Conservation (phyloP, 2,888 invertebrate genomes). For the Macrosiphum euphorbiae region DNA sequence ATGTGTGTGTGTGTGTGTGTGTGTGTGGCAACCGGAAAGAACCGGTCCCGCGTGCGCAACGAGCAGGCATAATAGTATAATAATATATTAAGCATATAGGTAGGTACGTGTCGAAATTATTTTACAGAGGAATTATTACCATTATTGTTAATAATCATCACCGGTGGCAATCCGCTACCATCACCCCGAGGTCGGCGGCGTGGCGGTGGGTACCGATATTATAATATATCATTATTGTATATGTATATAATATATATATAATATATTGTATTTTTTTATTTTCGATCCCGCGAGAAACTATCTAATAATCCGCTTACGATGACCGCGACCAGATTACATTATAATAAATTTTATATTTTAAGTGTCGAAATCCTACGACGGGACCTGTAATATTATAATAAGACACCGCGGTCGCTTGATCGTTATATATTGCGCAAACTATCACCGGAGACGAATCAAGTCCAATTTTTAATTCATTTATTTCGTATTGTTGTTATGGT, state of each 20-base stretch:
- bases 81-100: neutral
- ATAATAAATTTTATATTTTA: neutral
- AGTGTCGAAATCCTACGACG: neutral
- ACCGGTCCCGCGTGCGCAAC: slow-evolving; percentile 55
- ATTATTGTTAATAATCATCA: slow-evolving; percentile 40
- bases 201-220: neutral
- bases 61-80: neutral
- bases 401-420: neutral
- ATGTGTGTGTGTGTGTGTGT: neutral
- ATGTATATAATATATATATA: no score
- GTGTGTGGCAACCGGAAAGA: slow-evolving; percentile 48
- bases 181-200: neutral
- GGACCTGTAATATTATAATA: neutral
- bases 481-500: neutral
- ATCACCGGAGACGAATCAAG: neutral
- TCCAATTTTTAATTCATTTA: neutral
- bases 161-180: slow-evolving; percentile 39
- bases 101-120: slow-evolving; percentile 56
- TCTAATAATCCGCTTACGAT: neutral
- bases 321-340: neutral
- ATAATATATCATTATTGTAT: neutral
- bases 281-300: neutral
- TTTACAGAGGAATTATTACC: slow-evolving; percentile 35
- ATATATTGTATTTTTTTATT: neutral
- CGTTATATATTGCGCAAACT: neutral